Base-by-base conservation (phyloP, 2,888 invertebrate genomes). In the Dynastes tityus region DNA sequence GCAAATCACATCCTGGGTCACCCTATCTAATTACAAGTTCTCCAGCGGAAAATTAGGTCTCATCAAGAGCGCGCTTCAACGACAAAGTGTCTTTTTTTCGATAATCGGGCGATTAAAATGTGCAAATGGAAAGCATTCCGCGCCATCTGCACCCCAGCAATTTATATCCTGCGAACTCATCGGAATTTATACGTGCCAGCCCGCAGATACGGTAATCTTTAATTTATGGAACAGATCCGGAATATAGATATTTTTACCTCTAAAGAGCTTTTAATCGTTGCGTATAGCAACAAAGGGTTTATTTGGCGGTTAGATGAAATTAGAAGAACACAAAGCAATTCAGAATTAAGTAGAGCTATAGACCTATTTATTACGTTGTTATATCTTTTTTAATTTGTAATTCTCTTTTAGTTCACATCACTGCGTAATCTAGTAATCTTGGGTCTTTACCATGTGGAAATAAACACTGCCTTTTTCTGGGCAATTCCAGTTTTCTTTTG, bases 31-130 rank as follows among this genome's bases (percentile, higher is more conserved):
- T 74, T 74, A 74, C 49, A 74, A 74, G 61, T 61, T 45, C 73
- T 74, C 63, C 73, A 74, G 73, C 73, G 73, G 61, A 74, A 74
- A 74, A 74, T 74, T 74, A 74, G 73, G 29, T 74, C 73, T 74
- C 73, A 74, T 74, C 73, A 74, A 45, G 58, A 74, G 73, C 73
- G 61, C 61, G 40, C 61, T 61, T 55, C 61, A 45, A 27, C 73
- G 27, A 74, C 73, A 74, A 74, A 74, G 73, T 74, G 45, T 74
- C 45, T 74, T 74, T 58, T 73, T 74, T 74, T 61, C 73, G 73
- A 74, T 74, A 61, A 74, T 74, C 73, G 61, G 40, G 45, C 73
- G 73, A 74, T 74, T 74, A 74, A 74, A 74, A 61, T 74, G 73
- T 74, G 73, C 73, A 61, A 74, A 74, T 61, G 61, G 61, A 49